Evolutionary conservation across 2,113 vertebrate species (phyloP).

Genomic region (Mobula birostris): DNA sequence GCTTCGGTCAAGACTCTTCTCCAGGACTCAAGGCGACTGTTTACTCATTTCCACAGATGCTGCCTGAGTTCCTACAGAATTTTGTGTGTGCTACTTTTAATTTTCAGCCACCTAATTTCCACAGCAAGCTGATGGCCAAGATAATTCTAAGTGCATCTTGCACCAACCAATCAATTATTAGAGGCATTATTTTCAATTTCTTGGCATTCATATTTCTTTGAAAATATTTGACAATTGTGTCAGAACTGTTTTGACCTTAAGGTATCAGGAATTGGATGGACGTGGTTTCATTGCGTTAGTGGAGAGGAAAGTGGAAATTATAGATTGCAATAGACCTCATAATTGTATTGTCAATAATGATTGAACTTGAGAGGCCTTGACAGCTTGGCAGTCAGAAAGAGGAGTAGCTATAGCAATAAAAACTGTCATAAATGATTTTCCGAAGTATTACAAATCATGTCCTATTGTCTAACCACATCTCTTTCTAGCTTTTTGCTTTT

Average conservation of each 20-base stretch:
- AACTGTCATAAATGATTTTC: not conserved
- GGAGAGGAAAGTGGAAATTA: not conserved
- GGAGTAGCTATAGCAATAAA: not conserved
- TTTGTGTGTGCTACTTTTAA: no score
- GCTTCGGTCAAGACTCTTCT: no score
- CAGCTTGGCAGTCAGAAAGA: not conserved
- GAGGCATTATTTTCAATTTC: no score
- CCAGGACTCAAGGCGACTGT: no score
- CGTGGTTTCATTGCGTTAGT: not conserved
- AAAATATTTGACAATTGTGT: not conserved
- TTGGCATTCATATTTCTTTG: not conserved
- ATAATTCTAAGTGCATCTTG: no score
- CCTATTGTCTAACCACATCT: not conserved
- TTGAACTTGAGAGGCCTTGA: not conserved
- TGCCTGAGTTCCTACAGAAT: no score
- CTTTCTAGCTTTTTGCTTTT: not conserved
- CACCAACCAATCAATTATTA: no score
- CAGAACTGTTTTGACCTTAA: not conserved
- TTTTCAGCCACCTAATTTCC: no score
- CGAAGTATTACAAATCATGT: not conserved
- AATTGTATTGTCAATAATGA: not conserved
- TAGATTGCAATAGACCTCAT: not conserved
- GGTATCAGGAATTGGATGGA: not conserved
- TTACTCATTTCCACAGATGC: no score
- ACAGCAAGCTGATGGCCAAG: no score